Evolutionary conservation across 1,140 invertebrate genomes (phyloP), one percentile per base, ranked within the genome.

Genomic region (Drosophila cardini): DNA sequence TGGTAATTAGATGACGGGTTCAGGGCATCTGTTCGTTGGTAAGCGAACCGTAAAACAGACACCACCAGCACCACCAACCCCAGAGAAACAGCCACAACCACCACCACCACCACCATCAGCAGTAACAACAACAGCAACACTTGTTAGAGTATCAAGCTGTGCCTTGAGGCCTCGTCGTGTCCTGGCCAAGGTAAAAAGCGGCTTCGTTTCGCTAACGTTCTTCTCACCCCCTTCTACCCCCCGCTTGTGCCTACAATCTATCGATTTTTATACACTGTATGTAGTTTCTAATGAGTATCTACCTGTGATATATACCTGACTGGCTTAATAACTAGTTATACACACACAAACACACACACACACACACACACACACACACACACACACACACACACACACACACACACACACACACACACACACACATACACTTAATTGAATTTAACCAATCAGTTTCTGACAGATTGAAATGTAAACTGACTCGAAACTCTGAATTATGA

Each of bases 1-100:
- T 80, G 70, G 87, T 75, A 90, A 90, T 90, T 90, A 90, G 83
- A 87, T 75, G 79, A 75, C 76, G 79, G 67, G 71, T 76, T 76
- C 56, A 16, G 68, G 84, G 84, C 83, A 86, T 86, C 84, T 86
- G 83, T 58, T 82, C 58, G 84, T 52, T 65, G 76, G 73, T 70
- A 80, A 72, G 56, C 80, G 80, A 90, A 69, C 76, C 82, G 78
- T 69, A 73, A 90, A 76, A 62, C 63, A 83, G 72, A 86, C 76
- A 72, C 74, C 80, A 70, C 42, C 80, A 73, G 11, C 71, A 62
- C 67, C 55, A 21, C n/a, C 9, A 45, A 45, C 32, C 48, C 26
- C 13, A 52, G 42, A 26, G 16, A 11, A 38, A 38, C 16, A 53
- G 16, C 34, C 57, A 61, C 55, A 18, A 64, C 53, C 58, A 71